Evolutionary conservation across 2,113 vertebrate species (phyloP).

Genomic region (Pseudorasbora parva): DNA sequence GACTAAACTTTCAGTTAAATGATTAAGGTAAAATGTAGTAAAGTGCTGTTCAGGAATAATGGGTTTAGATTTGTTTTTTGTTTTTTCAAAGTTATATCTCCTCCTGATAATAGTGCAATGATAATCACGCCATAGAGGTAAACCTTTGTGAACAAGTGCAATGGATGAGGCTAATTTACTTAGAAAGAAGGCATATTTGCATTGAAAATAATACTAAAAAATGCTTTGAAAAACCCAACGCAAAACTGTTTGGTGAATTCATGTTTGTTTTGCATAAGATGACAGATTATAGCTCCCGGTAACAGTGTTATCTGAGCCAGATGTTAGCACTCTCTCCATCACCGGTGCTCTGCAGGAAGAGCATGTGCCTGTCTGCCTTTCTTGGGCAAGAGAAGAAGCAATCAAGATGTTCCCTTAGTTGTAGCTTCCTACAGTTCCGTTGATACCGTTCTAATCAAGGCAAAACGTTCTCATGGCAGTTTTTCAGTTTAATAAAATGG

Average conservation of each 20-base stretch:
- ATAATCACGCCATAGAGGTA: neutral
- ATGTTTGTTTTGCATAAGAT: slow-evolving; percentile 60
- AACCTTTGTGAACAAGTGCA: neutral
- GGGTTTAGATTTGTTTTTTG: neutral
- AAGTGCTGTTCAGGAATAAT: neutral
- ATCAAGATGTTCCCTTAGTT: neutral
- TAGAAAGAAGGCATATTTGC: neutral
- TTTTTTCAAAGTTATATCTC: neutral
- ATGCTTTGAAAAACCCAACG: neutral
- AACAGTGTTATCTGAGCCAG: slow-evolving; percentile 72
- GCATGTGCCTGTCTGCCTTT: slow-evolving; percentile 34
- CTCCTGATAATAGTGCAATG: neutral
- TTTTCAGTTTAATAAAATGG: neutral
- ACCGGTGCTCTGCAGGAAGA: slow-evolving; percentile 40
- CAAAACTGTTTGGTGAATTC: neutral
- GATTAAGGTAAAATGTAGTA: neutral
- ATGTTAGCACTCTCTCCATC: slow-evolving; percentile 63
- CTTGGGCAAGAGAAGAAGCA: neutral
- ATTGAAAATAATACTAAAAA: neutral
- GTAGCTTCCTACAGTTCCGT: neutral
- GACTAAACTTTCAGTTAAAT: slow-evolving; percentile 55
- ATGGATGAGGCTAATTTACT: neutral
- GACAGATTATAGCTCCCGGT: slow-evolving; percentile 58
- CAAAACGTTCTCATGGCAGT: neutral
- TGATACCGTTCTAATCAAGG: neutral